A percentile compares a stretch with the other conserved stretches of the same genome.
Conservation (phyloP, 2,797 vertebrate genomes). For the Sebastes hopkinsi region DNA sequence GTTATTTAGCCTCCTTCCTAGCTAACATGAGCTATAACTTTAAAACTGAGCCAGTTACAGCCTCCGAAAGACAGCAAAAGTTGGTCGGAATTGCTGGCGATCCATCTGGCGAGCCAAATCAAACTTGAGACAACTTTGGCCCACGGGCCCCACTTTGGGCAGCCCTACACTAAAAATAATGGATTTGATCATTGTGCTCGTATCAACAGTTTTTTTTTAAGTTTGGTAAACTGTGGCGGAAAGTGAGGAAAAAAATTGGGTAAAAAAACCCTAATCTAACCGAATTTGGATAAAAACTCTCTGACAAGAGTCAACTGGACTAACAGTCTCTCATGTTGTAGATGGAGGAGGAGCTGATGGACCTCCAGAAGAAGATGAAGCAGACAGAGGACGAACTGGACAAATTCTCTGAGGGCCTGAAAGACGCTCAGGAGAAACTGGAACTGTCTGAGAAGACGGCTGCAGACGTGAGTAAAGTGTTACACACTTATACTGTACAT, state of each 20-base stretch:
- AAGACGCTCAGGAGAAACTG: constrained; percentile 93
- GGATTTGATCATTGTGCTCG: neutral
- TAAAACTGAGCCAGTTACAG: too few species aligned
- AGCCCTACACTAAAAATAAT: neutral
- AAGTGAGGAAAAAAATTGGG: neutral
- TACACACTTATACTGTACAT: neutral
- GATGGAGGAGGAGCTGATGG: constrained; percentile 91
- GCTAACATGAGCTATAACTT: too few species aligned
- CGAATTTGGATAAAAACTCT: neutral
- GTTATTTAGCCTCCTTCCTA: too few species aligned
- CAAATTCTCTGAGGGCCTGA: constrained; percentile 92
- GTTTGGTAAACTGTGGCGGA: neutral
- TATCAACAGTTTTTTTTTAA: neutral
- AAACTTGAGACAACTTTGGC: too few species aligned
- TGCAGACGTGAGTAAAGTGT: constrained; percentile 85
- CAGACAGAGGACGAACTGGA: constrained; percentile 93
- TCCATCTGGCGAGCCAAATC: too few species aligned
- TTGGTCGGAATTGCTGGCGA: too few species aligned
- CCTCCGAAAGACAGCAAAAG: too few species aligned
- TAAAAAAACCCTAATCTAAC: neutral
- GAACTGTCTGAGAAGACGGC: constrained; percentile 92
- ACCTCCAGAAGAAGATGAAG: constrained; percentile 93
- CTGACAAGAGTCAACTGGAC: neutral
- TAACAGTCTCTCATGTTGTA: constrained; percentile 51
- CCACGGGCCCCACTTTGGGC: too few species aligned